Conservation (phyloP, 2,797 vertebrate species). For the Microtus californicus region DNA sequence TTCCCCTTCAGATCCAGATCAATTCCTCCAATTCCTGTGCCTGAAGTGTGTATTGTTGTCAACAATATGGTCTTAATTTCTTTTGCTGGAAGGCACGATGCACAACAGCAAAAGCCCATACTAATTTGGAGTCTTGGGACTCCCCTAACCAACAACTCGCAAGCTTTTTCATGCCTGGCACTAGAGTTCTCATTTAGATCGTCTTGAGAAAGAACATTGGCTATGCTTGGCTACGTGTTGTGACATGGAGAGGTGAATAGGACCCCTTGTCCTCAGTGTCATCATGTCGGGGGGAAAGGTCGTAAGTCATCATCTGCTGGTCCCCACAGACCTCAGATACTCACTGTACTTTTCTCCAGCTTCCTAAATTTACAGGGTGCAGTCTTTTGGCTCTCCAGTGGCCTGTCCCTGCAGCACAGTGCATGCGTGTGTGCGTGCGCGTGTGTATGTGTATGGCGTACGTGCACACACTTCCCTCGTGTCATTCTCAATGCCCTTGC, state of each 20-base stretch:
- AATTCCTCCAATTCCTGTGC: background rate
- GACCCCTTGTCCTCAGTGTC: background rate
- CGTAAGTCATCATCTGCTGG: background rate
- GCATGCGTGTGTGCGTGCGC: background rate
- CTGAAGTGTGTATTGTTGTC: background rate
- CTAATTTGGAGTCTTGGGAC: background rate
- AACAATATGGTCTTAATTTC: background rate
- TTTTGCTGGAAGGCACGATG: background rate
- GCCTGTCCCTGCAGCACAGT: background rate
- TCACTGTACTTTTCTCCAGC: background rate
- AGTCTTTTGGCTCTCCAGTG: background rate
- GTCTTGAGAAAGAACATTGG: too few relatives aligned
- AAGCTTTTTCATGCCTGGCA: background rate
- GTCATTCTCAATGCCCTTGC: background rate
- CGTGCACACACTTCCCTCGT: background rate
- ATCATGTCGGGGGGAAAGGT: background rate
- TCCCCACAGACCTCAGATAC: background rate
- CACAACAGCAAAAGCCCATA: background rate
- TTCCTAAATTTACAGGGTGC: background rate
- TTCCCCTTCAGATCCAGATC: background rate
- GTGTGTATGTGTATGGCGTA: background rate
- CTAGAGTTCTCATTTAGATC: background rate
- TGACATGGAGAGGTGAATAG: background rate
- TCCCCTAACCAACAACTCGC: background rate
- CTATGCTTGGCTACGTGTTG: background rate